Conservation (phyloP, 2,797 vertebrate species). For the Champsocephalus gunnari region DNA sequence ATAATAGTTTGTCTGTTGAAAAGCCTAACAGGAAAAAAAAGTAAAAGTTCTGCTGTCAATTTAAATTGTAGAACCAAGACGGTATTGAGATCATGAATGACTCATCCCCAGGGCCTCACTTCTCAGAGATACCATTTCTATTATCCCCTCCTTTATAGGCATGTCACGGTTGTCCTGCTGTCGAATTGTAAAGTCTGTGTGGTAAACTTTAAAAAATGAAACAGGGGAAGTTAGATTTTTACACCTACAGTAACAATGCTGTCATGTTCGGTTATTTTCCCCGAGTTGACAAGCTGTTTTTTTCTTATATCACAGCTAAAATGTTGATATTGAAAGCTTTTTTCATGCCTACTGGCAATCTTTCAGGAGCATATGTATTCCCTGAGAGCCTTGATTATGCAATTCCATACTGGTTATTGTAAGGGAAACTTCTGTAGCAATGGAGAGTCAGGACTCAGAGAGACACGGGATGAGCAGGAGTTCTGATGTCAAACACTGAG, state of each 20-base stretch:
- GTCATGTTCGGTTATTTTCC: not conserved
- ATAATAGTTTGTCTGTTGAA: not conserved
- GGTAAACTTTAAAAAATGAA: not conserved
- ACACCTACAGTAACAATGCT: not conserved
- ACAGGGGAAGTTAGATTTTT: not conserved
- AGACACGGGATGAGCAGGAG: too few species aligned
- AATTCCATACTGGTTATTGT: slow-evolving; percentile 14
- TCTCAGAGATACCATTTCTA: not conserved
- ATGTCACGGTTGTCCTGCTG: not conserved
- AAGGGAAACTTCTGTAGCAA: too few species aligned
- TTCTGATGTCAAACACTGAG: too few species aligned
- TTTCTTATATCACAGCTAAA: not conserved
- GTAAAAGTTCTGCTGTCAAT: not conserved
- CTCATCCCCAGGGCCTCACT: not conserved
- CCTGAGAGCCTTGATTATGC: not conserved
- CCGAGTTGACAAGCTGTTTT: not conserved
- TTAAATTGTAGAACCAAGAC: not conserved
- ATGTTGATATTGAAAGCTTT: not conserved
- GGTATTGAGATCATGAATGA: not conserved
- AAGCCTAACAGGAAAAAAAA: not conserved
- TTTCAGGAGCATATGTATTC: not conserved
- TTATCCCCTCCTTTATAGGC: not conserved
- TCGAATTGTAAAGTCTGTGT: not conserved
- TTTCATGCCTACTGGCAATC: not conserved
- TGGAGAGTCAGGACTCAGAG: too few species aligned